A percentile compares a stretch with the other conserved stretches of the same genome.
phyloP scores from a whole-genome alignment of 2,888 invertebrate species.

The Spilosoma lubricipeda region DNA sequence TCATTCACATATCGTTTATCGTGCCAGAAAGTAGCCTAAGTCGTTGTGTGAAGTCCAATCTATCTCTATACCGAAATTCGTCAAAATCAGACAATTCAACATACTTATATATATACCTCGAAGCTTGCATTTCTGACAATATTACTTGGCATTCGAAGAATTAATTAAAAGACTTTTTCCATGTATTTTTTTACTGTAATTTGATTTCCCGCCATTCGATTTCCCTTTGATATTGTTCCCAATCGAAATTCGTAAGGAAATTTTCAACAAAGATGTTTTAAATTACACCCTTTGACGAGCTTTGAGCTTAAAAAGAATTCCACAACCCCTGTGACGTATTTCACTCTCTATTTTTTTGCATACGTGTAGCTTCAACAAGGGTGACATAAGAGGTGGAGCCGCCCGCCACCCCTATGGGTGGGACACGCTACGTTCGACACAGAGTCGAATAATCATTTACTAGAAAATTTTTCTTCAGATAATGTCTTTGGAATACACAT shows the following conservation, averaged over 20 bases:
- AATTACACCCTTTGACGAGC: constrained; percentile 5
- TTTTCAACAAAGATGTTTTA: neutral
- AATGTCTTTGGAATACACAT: neutral
- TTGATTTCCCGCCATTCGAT: neutral
- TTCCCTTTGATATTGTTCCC: neutral
- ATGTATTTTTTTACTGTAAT: neutral
- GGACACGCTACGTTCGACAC: constrained; percentile 11
- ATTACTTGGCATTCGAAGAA: no score
- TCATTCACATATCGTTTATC: no score
- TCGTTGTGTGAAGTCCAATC: no score
- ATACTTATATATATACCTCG: no score
- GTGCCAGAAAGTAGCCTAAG: no score
- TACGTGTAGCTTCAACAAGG: constrained; percentile 11
- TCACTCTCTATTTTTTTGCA: constrained; percentile 19
- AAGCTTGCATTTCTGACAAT: no score
- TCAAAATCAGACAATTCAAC: no score
- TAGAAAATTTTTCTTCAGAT: constrained; percentile 9
- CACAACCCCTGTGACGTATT: constrained; percentile 10
- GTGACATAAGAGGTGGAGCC: constrained; percentile 8
- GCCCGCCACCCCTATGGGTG: neutral
- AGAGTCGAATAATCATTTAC: constrained; percentile 22
- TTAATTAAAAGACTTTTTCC: neutral
- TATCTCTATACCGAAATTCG: no score
- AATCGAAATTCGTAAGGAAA: neutral
- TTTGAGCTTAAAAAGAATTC: constrained; percentile 15